A percentile compares a stretch with the other conserved stretches of the same genome.
Conservation (phyloP, 2,888 invertebrate species). For the Phalera bucephala region DNA sequence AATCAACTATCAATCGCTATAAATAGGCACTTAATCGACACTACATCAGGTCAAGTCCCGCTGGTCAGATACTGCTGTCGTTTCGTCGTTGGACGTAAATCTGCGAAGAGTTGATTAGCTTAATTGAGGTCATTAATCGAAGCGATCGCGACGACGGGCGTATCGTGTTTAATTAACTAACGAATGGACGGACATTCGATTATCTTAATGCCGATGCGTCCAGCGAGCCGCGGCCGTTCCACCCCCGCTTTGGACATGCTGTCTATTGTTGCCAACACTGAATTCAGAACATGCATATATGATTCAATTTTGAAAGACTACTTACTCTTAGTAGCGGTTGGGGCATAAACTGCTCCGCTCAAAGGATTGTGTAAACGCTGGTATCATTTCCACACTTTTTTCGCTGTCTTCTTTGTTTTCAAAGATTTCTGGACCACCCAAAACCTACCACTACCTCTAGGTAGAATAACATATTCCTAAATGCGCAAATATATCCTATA, state of each 20-base stretch:
- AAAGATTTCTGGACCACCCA: too few species aligned
- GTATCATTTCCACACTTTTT: too few species aligned
- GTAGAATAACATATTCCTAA: too few species aligned
- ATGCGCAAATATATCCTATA: too few species aligned
- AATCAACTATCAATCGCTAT: constrained; percentile 24
- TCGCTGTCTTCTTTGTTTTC: too few species aligned
- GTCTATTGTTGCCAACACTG: constrained; percentile 2
- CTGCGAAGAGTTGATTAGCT: constrained; percentile 72
- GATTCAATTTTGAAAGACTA: too few species aligned
- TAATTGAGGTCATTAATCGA: constrained; percentile 76
- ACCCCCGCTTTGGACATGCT: constrained; percentile 19
- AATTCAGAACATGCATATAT: too few species aligned
- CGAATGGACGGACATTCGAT: constrained; percentile 68
- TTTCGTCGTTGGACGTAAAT: constrained; percentile 55
- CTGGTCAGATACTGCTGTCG: constrained; percentile 13
- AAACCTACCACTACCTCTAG: too few species aligned
- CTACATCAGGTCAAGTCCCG: constrained; percentile 34
- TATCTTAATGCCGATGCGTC: constrained; percentile 68
- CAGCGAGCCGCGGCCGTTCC: constrained; percentile 32
- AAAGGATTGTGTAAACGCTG: too few species aligned
- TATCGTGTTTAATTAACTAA: constrained; percentile 81
- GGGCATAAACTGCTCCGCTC: too few species aligned
- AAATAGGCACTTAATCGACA: constrained; percentile 40
- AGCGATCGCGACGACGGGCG: constrained; percentile 62
- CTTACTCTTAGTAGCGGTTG: too few species aligned